Evolutionary conservation across 2,113 vertebrate species (phyloP).

Genomic region (Helogale parvula): DNA sequence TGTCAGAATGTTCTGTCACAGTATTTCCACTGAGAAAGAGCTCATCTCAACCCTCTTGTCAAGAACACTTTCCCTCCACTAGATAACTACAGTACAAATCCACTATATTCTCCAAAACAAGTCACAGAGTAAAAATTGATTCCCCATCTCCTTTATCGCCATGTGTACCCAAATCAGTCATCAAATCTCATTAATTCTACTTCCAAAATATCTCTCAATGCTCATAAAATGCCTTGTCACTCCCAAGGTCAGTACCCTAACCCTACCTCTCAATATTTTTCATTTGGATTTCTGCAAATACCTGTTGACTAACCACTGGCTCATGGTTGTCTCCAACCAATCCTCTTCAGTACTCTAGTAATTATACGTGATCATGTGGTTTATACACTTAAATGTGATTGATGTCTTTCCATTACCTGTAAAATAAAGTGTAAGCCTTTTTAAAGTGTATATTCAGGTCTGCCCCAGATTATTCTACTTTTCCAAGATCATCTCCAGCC

Average conservation of each 20-base stretch:
- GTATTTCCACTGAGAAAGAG: not conserved
- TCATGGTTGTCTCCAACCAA: not conserved
- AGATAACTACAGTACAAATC: not conserved
- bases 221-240: not conserved
- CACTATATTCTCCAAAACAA: not conserved
- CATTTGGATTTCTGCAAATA: not conserved
- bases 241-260: not conserved
- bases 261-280: not conserved
- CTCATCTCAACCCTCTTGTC: not conserved
- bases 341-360: not conserved
- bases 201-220: conserved; percentile 19
- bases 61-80: not conserved
- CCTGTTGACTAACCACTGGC: not conserved
- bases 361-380: not conserved
- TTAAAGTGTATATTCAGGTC: not conserved
- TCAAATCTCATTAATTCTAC: conserved; percentile 51
- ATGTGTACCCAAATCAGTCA: conserved; percentile 3
- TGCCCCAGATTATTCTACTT: not conserved
- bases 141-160: not conserved
- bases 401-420: not conserved
- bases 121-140: conserved; percentile 34
- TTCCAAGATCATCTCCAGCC: not conserved
- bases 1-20: not conserved
- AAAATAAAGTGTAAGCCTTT: not conserved
- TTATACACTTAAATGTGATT: not conserved